Conservation (phyloP, 64 coral and sea anemone species). For the Anthopleura sola region DNA sequence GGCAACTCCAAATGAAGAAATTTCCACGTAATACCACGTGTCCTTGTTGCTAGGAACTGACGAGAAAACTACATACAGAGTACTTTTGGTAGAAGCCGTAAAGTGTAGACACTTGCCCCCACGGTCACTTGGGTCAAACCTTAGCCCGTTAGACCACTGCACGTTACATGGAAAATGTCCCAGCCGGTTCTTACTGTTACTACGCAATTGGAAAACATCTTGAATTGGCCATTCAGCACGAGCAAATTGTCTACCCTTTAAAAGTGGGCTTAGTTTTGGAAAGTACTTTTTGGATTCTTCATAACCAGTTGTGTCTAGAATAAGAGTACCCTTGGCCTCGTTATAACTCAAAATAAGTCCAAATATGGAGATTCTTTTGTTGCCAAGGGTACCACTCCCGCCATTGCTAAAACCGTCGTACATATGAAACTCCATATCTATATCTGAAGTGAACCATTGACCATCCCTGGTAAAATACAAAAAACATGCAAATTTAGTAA, state of each 20-base stretch:
- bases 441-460: slow-evolving; percentile 24
- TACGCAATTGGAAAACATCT: background rate
- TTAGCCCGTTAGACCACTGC: slow-evolving; percentile 34
- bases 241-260: background rate
- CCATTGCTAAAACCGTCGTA: slow-evolving; percentile 43
- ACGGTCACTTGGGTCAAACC: slow-evolving; percentile 22
- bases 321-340: slow-evolving; percentile 3
- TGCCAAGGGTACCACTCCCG: background rate
- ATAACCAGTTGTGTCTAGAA: background rate
- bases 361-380: slow-evolving; percentile 37
- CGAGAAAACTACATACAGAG: slow-evolving; percentile 38
- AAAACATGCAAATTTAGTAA: too few species aligned
- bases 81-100: slow-evolving; percentile 35
- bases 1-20: slow-evolving; percentile 35
- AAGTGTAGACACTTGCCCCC: slow-evolving; percentile 49
- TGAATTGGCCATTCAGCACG: background rate
- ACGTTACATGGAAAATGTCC: slow-evolving; percentile 23
- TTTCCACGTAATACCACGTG: slow-evolving; percentile 45
- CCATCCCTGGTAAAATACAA: background rate
- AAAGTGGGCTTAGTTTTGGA: background rate
- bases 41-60: slow-evolving; percentile 39
- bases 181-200: background rate
- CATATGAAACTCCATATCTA: slow-evolving; percentile 37
- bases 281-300: slow-evolving; percentile 19
- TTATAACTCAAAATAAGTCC: slow-evolving; percentile 38